Conservation (phyloP, 30 jellyfish, hydroid and myxozoan genomes). For the Aurelia aurita region DNA sequence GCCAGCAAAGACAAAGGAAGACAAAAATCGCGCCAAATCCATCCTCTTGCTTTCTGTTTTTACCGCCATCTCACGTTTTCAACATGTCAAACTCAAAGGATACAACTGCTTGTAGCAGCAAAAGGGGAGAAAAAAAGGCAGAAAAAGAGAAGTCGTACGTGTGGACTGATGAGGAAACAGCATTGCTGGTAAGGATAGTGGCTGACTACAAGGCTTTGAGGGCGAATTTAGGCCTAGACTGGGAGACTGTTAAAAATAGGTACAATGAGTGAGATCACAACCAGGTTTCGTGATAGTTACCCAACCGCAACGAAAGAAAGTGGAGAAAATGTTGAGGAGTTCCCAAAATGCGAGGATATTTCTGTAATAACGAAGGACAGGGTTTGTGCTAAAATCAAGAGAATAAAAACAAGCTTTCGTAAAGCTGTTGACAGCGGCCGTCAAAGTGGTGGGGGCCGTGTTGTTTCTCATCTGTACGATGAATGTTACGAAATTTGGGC, state of each 20-base stretch:
- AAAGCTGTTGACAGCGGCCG: constrained; percentile 37
- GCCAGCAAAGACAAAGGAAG: too few species aligned
- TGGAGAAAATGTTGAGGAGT: constrained; percentile 1
- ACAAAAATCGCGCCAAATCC: too few species aligned
- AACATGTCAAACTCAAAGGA: too few species aligned
- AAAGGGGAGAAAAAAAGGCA: not conserved
- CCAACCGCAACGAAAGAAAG: constrained; percentile 23
- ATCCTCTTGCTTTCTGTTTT: too few species aligned
- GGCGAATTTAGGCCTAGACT: constrained; percentile 25
- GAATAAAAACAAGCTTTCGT: constrained; percentile 11
- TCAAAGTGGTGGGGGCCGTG: constrained; percentile 35
- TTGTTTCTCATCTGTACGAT: not conserved
- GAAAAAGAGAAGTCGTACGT: constrained; percentile 11
- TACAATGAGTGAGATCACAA: not conserved
- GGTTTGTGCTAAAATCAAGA: constrained; percentile 12
- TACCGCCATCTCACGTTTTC: too few species aligned
- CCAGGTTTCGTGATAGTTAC: constrained; percentile 2
- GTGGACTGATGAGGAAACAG: constrained; percentile 47
- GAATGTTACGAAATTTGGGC: constrained; percentile 32
- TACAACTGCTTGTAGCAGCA: not conserved
- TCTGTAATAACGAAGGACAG: constrained; percentile 25
- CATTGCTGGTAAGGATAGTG: constrained; percentile 21
- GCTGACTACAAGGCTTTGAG: constrained; percentile 10
- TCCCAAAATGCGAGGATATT: constrained; percentile 5
- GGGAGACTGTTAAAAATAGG: constrained; percentile 28